Evolutionary conservation across 2,113 vertebrate genomes (phyloP).

Genomic region (Sceloporus undulatus): DNA sequence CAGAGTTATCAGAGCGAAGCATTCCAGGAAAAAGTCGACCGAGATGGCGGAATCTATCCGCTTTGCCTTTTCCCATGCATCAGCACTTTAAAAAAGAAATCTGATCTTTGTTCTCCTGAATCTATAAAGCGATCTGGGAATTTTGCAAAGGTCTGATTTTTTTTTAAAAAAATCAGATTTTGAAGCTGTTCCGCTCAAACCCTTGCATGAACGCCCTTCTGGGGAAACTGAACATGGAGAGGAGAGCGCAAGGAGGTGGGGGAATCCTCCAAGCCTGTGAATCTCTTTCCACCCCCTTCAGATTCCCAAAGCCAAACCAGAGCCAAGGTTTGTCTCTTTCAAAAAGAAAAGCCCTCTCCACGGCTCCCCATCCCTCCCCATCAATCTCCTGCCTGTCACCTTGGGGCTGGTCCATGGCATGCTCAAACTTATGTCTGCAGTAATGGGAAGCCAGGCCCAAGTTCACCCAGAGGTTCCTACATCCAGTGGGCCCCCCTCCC

Average conservation of each 20-base stretch:
- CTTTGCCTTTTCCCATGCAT: no score
- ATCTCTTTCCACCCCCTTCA: constrained; percentile 53
- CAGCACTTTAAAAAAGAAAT: no score
- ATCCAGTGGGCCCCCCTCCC: background rate
- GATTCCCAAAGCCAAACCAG: constrained; percentile 27
- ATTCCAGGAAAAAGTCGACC: no score
- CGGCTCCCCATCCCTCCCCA: constrained; percentile 36
- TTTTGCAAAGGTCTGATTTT: no score
- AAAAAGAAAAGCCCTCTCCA: background rate
- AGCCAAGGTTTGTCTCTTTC: constrained; percentile 57
- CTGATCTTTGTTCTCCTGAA: no score
- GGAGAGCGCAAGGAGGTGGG: background rate
- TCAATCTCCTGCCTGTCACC: constrained; percentile 57
- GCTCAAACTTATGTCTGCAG: constrained; percentile 52
- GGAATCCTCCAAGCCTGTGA: background rate
- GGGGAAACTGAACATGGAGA: background rate
- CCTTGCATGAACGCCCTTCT: background rate
- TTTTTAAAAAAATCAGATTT: no score
- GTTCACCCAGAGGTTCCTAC: constrained; percentile 53
- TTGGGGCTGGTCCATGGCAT: constrained; percentile 36
- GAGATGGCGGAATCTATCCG: no score
- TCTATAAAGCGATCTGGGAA: no score
- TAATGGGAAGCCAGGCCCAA: constrained; percentile 40
- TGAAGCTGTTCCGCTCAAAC: no score
- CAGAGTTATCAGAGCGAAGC: no score